Conservation (phyloP, 1,140 invertebrate genomes). For the Solenopsis invicta region DNA sequence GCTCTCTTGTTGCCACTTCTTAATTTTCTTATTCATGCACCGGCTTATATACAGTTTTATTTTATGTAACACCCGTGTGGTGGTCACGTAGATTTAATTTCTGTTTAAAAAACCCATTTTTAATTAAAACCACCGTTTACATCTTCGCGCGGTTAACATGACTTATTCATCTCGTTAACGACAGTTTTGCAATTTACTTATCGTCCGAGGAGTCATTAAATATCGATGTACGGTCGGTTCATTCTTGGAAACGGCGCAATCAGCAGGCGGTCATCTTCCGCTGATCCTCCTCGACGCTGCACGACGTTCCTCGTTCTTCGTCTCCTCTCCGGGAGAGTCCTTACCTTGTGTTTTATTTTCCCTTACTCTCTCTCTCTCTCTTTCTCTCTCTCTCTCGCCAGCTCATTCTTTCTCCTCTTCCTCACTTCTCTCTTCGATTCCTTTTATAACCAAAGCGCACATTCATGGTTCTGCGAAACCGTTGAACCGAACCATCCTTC, state of each 20-base stretch:
- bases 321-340: slow-evolving; percentile 19
- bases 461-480: slow-evolving; percentile 78
- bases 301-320: slow-evolving; percentile 39
- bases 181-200: slow-evolving; percentile 24
- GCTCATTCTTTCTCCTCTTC: slow-evolving; percentile 53
- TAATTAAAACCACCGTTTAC: neutral
- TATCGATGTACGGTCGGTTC: slow-evolving; percentile 27
- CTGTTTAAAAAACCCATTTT: neutral
- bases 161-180: slow-evolving; percentile 14
- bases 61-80: neutral
- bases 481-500: slow-evolving; percentile 74
- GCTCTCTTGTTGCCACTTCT: neutral
- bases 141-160: neutral
- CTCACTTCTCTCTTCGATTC: slow-evolving; percentile 52
- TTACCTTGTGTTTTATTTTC: slow-evolving; percentile 70
- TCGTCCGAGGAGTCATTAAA: slow-evolving; percentile 11
- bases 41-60: neutral
- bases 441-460: slow-evolving; percentile 62
- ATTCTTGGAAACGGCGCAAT: slow-evolving; percentile 46
- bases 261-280: slow-evolving; percentile 51
- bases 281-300: slow-evolving; percentile 23
- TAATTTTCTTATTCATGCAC: neutral
- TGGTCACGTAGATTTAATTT: neutral
- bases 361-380: slow-evolving; percentile 44
- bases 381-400: slow-evolving; percentile 32